Evolutionary conservation across 2,888 invertebrate genomes (phyloP).

Genomic region (Ditula angustiorana): DNA sequence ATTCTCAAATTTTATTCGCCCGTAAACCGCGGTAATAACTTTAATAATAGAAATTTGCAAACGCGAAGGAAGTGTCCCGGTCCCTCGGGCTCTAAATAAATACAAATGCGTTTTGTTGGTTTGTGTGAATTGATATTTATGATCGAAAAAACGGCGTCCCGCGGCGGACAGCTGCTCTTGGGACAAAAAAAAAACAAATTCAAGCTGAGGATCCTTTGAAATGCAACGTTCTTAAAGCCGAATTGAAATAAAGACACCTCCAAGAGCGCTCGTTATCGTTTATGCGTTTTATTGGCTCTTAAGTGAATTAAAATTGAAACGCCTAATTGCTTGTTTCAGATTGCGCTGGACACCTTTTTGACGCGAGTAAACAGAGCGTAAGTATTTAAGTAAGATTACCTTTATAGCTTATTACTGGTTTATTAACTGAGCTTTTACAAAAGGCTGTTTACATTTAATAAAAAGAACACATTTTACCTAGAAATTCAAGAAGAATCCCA

Average conservation of each 20-base stretch:
- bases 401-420: conserved; percentile 1
- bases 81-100: conserved; percentile 72
- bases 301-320: conserved; percentile 8
- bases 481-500: too few relatives aligned
- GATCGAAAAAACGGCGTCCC: conserved; percentile 76
- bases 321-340: conserved; percentile 28
- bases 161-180: conserved; percentile 69
- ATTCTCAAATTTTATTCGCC: conserved; percentile 46
- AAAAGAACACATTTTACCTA: too few relatives aligned
- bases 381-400: conserved; percentile 9
- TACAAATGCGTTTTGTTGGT: conserved; percentile 79
- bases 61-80: conserved; percentile 67
- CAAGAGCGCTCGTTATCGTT: conserved; percentile 15
- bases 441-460: too few relatives aligned
- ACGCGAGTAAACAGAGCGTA: conserved; percentile 19
- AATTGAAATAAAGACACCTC: conserved; percentile 33
- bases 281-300: conserved; percentile 8
- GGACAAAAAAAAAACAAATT: conserved; percentile 57
- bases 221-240: conserved; percentile 30
- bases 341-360: conserved; percentile 13
- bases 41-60: conserved; percentile 61
- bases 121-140: conserved; percentile 83
- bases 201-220: conserved; percentile 22
- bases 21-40: conserved; percentile 57
- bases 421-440: neutral